Conservation (phyloP, 2,113 vertebrate species). For the Hippoglossus stenolepis region DNA sequence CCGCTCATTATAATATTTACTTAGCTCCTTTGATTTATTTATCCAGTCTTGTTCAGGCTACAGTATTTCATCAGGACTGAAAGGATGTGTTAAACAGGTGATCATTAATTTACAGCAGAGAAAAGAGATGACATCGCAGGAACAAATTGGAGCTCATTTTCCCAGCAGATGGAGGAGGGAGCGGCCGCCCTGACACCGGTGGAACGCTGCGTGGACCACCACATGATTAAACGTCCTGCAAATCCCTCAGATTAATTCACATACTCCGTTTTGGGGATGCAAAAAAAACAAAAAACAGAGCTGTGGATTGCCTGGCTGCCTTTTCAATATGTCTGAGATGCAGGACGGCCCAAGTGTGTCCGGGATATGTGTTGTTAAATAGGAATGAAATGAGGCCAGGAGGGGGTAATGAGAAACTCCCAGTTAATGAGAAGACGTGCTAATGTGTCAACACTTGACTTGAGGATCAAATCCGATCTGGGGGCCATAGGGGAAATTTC, state of each 20-base stretch:
- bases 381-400: conserved; percentile 68
- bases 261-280: conserved; percentile 49
- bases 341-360: conserved; percentile 40
- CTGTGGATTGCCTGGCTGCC: conserved; percentile 42
- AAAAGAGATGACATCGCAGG: conserved; percentile 3
- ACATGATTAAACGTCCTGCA: conserved; percentile 63
- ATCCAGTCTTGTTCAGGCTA: neutral
- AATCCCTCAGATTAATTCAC: conserved; percentile 55
- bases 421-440: conserved; percentile 74
- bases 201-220: conserved; percentile 28
- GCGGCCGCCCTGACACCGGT: conserved; percentile 19
- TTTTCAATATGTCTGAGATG: conserved; percentile 52
- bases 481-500: conserved; percentile 69
- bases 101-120: conserved; percentile 20
- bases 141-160: conserved; percentile 38
- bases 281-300: neutral
- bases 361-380: conserved; percentile 65
- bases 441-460: conserved; percentile 76
- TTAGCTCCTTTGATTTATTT: neutral
- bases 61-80: neutral
- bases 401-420: conserved; percentile 70
- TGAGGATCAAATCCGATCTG: conserved; percentile 71
- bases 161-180: conserved; percentile 19
- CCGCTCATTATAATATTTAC: neutral
- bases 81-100: neutral